Percentiles rank a stretch among this genome's conserved stretches.
These are phyloP conservation scores for Rhinolophus ferrumequinum DNA, from an alignment of 2,113 vertebrate genomes.

Conservation along the genomic window DNA sequence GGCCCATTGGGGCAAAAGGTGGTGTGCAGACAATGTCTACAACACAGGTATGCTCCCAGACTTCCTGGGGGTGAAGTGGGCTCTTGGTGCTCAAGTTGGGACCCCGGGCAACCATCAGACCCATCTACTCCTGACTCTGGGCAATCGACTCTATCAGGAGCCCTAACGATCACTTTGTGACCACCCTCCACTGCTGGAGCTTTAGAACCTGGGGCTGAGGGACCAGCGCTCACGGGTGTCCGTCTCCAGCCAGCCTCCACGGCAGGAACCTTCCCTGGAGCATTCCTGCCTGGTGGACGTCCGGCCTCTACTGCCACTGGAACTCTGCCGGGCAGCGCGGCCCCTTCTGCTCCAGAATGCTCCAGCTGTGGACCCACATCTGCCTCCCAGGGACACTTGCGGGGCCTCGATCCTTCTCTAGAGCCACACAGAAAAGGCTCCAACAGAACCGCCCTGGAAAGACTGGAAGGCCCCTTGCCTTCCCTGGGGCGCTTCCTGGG, in stretches of 20 bases:
- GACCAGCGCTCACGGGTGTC: neutral
- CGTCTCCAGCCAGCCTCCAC: neutral
- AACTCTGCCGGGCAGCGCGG: too few relatives aligned
- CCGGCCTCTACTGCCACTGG: rapidly evolving
- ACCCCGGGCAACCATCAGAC: neutral
- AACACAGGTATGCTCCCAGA: neutral
- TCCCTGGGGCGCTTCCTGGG: rapidly evolving
- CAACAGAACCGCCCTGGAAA: rapidly evolving
- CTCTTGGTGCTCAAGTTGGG: neutral
- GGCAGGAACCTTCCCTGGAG: neutral
- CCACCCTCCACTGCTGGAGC: neutral
- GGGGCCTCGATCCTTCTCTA: neutral
- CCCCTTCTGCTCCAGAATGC: neutral
- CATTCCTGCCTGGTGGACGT: neutral
- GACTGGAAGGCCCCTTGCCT: rapidly evolving
- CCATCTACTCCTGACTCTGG: neutral
- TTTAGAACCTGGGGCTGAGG: neutral
- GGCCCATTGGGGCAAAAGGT: too few relatives aligned
- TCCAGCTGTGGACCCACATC: neutral
- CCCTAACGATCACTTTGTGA: neutral
- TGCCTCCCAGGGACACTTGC: neutral
- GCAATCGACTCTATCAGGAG: neutral
- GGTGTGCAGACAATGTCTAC: neutral
- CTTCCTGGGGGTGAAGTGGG: rapidly evolving
- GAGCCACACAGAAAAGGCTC: neutral